phyloP scores from a whole-genome alignment of 2,113 vertebrate species.

The Dryoscopus gambensis region DNA sequence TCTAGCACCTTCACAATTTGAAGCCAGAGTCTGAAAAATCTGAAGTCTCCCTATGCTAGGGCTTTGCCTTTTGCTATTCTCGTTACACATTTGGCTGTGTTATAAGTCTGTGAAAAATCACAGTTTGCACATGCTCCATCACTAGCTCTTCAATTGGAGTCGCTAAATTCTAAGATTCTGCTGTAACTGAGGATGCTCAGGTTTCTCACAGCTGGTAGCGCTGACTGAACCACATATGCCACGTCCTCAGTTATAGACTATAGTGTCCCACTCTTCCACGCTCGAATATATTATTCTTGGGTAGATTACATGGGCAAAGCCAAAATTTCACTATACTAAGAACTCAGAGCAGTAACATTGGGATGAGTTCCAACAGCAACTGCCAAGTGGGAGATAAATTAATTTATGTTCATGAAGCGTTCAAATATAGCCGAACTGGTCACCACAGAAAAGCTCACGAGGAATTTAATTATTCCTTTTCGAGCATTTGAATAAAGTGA shows the following conservation, averaged over 20 bases:
- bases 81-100: constrained; percentile 11
- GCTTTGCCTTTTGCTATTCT: constrained; percentile 54
- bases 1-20: not conserved
- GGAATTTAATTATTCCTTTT: constrained; percentile 1
- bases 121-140: constrained; percentile 56
- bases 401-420: not conserved
- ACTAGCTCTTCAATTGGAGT: constrained; percentile 4
- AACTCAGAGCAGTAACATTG: not conserved
- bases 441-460: not conserved
- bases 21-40: not conserved
- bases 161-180: constrained; percentile 7
- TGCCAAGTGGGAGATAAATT: constrained; percentile 15
- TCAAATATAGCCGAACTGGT: constrained; percentile 3
- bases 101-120: constrained; percentile 57
- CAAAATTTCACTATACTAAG: not conserved
- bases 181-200: constrained; percentile 26
- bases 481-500: not conserved
- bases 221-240: constrained; percentile 26
- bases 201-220: constrained; percentile 54
- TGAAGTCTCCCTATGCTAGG: not conserved
- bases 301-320: constrained; percentile 25
- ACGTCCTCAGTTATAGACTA: constrained; percentile 1
- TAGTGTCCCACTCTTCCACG: not conserved
- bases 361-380: constrained; percentile 28
- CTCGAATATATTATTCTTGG: not conserved